Evolutionary conservation across 2,888 invertebrate species (phyloP).

Genomic region (Mythimna lalbum): DNA sequence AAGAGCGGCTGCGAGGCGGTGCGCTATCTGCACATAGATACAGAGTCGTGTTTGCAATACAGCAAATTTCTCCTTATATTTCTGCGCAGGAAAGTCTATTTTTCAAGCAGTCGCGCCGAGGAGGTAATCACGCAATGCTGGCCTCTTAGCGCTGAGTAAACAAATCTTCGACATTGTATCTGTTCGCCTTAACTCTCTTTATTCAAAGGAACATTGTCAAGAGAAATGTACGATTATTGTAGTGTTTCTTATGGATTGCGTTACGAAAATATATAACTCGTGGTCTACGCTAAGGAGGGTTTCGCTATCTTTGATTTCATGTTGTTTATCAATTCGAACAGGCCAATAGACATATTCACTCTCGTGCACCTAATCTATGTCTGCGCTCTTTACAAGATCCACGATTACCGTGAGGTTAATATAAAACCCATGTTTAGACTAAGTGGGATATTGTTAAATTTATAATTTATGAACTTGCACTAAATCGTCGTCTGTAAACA

Average conservation of each 20-base stretch:
- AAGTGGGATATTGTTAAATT: slow-evolving; percentile 38
- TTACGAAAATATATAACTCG: slow-evolving; percentile 88
- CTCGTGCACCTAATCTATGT: slow-evolving; percentile 78
- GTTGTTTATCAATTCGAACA: slow-evolving; percentile 87
- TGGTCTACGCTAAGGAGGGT: slow-evolving; percentile 81
- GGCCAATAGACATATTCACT: slow-evolving; percentile 84
- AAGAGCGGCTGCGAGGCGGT: slow-evolving; percentile 74
- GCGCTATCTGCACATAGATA: slow-evolving; percentile 81
- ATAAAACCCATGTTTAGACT: slow-evolving; percentile 53
- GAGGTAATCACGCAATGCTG: slow-evolving; percentile 84
- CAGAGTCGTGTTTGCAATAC: slow-evolving; percentile 68
- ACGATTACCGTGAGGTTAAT: slow-evolving; percentile 68
- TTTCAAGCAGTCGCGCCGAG: slow-evolving; percentile 71
- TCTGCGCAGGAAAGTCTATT: slow-evolving; percentile 77
- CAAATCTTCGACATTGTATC: slow-evolving; percentile 90
- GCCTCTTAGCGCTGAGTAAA: slow-evolving; percentile 85
- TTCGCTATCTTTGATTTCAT: slow-evolving; percentile 85
- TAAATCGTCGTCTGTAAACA: slow-evolving; percentile 9
- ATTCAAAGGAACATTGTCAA: slow-evolving; percentile 90
- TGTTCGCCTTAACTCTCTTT: slow-evolving; percentile 88
- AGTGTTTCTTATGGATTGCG: slow-evolving; percentile 88
- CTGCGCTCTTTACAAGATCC: slow-evolving; percentile 77
- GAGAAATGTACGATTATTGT: slow-evolving; percentile 90
- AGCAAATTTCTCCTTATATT: slow-evolving; percentile 75
- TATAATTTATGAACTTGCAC: slow-evolving; percentile 4